A percentile compares a stretch with the other conserved stretches of the same genome.
Conservation (phyloP, 2,113 vertebrate species). For the Syngnathus floridae region DNA sequence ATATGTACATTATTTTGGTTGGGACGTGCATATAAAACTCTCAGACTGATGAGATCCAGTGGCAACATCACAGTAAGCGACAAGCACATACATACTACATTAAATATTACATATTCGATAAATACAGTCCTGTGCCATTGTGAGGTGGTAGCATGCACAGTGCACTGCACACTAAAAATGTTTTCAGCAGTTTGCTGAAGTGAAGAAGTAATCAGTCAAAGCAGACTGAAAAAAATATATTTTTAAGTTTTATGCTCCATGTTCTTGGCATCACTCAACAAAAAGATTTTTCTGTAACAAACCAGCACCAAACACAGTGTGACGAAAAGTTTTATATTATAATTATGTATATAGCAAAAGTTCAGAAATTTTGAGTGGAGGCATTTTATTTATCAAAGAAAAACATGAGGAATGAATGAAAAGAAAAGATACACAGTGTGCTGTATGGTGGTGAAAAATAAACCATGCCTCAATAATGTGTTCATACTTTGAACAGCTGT, state of each 20-base stretch:
- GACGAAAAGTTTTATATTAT: neutral
- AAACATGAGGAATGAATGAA: slow-evolving; percentile 6
- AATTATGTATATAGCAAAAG: neutral
- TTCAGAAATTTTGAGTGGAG: neutral
- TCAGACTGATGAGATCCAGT: neutral
- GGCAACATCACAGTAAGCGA: too few relatives aligned
- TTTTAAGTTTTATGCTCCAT: slow-evolving; percentile 7
- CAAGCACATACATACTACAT: too few relatives aligned
- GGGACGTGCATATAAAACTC: neutral
- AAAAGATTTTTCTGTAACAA: neutral
- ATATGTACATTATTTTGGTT: too few relatives aligned
- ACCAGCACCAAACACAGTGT: neutral
- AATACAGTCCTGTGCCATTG: neutral
- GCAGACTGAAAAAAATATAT: slow-evolving; percentile 15
- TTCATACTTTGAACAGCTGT: slow-evolving; percentile 9
- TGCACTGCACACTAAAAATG: slow-evolving; percentile 25
- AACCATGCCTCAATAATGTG: slow-evolving; percentile 2
- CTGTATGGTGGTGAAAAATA: neutral
- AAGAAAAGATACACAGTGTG: neutral
- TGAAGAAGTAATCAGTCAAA: slow-evolving; percentile 15
- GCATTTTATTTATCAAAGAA: neutral
- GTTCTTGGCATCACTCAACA: slow-evolving; percentile 11
- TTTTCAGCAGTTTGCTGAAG: slow-evolving; percentile 22
- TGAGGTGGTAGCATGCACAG: slow-evolving; percentile 20
- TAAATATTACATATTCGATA: too few relatives aligned